Evolutionary conservation across 2,888 invertebrate genomes (phyloP).

Genomic region (Amblyjoppa proteus): DNA sequence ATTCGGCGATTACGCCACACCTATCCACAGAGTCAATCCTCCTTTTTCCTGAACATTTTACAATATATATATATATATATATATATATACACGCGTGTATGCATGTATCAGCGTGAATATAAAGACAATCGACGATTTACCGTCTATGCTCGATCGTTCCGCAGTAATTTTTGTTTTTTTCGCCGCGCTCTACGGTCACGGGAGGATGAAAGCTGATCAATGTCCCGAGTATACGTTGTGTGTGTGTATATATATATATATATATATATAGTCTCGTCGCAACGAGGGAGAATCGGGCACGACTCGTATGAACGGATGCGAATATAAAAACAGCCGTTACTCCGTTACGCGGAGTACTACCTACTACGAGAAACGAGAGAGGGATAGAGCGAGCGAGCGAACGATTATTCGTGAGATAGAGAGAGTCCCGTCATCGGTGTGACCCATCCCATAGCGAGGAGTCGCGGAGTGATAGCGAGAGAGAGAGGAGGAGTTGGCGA

Average conservation of each 20-base stretch:
- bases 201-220: constrained; percentile 12
- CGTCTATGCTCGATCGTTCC: not conserved
- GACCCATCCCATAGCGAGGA: constrained; percentile 69
- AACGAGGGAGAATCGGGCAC: constrained; percentile 31
- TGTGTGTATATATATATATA: no score
- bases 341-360: constrained; percentile 61
- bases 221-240: constrained; percentile 13
- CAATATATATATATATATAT: not conserved
- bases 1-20: constrained; percentile 63
- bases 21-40: constrained; percentile 52
- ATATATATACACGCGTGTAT: no score
- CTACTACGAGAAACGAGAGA: constrained; percentile 15
- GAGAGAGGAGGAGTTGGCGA: constrained; percentile 44
- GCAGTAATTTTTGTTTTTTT: not conserved
- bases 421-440: constrained; percentile 45
- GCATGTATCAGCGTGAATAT: not conserved
- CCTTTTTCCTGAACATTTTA: not conserved
- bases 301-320: constrained; percentile 54
- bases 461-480: constrained; percentile 27
- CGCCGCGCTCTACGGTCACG: not conserved
- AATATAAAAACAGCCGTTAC: constrained; percentile 66
- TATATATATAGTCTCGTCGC: constrained; percentile 4
- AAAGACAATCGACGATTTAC: not conserved
- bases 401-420: constrained; percentile 6
- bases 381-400: constrained; percentile 32